phyloP scores from a whole-genome alignment of 92 coral and sea anemone species.

The Desmophyllum pertusum region DNA sequence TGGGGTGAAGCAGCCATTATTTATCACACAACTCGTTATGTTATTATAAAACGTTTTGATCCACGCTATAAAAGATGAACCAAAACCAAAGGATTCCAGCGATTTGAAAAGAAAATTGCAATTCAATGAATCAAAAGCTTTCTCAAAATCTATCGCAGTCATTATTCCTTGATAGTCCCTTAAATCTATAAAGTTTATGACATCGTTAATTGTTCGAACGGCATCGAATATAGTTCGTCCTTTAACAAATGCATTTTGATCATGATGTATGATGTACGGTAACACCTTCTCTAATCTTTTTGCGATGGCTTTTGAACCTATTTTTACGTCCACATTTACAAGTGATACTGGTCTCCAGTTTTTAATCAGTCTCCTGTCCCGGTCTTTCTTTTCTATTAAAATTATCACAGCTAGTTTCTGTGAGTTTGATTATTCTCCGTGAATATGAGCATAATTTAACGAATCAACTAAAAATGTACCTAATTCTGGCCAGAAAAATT shows the following conservation, averaged over 20 bases:
- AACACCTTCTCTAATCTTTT: too few relatives aligned
- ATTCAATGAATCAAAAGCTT: constrained; percentile 20
- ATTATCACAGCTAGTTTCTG: constrained; percentile 15
- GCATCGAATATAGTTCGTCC: constrained; percentile 28
- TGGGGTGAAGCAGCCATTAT: constrained; percentile 22
- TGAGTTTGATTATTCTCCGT: too few relatives aligned
- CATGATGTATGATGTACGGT: too few relatives aligned
- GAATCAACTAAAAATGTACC: too few relatives aligned
- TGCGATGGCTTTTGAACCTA: too few relatives aligned
- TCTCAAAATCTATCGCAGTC: constrained; percentile 39
- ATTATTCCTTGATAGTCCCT: constrained; percentile 20
- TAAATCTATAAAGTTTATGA: constrained; percentile 26
- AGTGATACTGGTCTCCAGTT: too few relatives aligned
- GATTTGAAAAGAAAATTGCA: constrained; percentile 21
- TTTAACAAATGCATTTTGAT: too few relatives aligned
- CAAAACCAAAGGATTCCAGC: constrained; percentile 6
- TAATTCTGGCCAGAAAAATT: constrained; percentile 14
- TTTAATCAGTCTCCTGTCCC: constrained; percentile 8
- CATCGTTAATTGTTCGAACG: constrained; percentile 19
- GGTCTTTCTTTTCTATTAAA: neutral
- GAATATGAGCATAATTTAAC: too few relatives aligned
- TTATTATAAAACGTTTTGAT: constrained; percentile 31
- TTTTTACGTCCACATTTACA: too few relatives aligned
- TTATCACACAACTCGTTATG: constrained; percentile 19
- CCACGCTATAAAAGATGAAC: constrained; percentile 16